Percentiles rank a stretch among this genome's conserved stretches.
Evolutionary conservation across 2,113 vertebrate species (phyloP).

Genomic region (Ptilorrhoa leucosticta): DNA sequence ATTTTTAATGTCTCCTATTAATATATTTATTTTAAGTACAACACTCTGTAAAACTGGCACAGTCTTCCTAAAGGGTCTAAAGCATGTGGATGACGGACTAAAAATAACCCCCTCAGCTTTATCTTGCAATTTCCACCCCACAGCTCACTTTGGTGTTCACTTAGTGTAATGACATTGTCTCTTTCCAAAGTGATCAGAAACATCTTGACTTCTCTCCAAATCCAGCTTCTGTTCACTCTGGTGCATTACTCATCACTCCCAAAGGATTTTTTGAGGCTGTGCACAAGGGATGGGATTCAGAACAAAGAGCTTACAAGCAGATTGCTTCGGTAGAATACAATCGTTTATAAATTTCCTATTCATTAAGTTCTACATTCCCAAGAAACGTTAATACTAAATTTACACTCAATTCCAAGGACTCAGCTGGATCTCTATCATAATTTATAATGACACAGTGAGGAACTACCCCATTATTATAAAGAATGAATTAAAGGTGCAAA

Average conservation of each 20-base stretch:
- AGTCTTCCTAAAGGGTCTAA: not conserved
- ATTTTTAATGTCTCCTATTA: conserved; percentile 21
- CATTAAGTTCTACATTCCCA: conserved; percentile 57
- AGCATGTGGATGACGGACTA: not conserved
- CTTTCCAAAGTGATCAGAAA: conserved; percentile 44
- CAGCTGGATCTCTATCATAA: conserved; percentile 4
- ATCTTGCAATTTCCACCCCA: not conserved
- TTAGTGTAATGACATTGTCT: conserved; percentile 9
- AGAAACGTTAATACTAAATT: conserved; percentile 48
- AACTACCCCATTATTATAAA: not conserved
- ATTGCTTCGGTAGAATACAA: conserved; percentile 30
- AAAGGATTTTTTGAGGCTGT: not conserved
- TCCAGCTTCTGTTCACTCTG: not conserved
- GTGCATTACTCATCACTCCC: conserved; percentile 27
- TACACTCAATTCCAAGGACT: conserved; percentile 4
- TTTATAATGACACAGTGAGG: not conserved
- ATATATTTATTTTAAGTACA: conserved; percentile 33
- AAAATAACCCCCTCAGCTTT: not conserved
- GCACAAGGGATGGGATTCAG: conserved; percentile 27
- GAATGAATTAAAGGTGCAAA: not conserved
- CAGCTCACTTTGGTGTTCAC: not conserved
- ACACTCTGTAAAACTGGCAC: not conserved
- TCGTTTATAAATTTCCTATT: conserved; percentile 61
- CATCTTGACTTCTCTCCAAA: conserved; percentile 30
- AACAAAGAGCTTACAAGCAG: conserved; percentile 44